Percentiles rank a stretch among this genome's conserved stretches.
phyloP scores from a whole-genome alignment of 2,113 vertebrate genomes.

The Hippolais icterina region DNA sequence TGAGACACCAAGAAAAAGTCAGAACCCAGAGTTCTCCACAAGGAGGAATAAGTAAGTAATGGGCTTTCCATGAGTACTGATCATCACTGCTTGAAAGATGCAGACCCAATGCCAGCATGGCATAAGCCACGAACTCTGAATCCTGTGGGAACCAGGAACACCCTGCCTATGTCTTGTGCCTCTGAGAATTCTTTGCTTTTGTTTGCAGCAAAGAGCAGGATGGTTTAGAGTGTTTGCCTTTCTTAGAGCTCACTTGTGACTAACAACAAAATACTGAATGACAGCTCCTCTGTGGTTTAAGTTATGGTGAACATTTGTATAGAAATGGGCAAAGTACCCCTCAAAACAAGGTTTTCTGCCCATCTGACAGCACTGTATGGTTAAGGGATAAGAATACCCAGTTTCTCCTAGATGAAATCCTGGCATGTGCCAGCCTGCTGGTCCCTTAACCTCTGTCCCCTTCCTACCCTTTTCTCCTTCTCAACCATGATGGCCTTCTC shows the following conservation, averaged over 20 bases:
- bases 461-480: not conserved
- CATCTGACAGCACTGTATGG: not conserved
- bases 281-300: not conserved
- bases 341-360: not conserved
- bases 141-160: not conserved
- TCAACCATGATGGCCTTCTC: not conserved
- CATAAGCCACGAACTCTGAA: not conserved
- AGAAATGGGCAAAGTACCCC: not conserved
- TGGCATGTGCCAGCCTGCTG: not conserved
- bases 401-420: not conserved
- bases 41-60: not conserved
- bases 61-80: too few relatives aligned
- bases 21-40: not conserved
- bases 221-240: not conserved
- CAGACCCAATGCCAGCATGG: not conserved
- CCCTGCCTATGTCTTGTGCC: accelerated
- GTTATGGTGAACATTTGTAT: not conserved
- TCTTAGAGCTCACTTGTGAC: not conserved
- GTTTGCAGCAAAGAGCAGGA: not conserved
- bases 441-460: not conserved
- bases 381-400: not conserved
- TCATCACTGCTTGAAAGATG: not conserved
- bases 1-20: not conserved
- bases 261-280: not conserved
- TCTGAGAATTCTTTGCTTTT: not conserved